Conservation (phyloP, 2,113 vertebrate species). For the Isichthys henryi region DNA sequence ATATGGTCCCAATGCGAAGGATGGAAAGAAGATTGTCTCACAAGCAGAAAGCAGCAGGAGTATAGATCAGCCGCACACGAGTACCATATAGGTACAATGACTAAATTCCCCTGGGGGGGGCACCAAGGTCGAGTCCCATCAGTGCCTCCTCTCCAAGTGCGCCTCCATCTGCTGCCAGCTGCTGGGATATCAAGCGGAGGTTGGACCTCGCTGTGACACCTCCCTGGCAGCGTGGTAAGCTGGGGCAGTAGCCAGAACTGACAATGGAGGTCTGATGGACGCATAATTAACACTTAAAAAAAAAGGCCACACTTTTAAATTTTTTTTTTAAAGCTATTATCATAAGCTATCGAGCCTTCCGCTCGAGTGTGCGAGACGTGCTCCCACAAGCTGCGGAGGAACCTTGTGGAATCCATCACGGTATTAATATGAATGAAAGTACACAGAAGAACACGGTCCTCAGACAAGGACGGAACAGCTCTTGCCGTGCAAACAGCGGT, state of each 20-base stretch:
- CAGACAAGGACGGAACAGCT: not conserved
- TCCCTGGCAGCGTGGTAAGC: conserved; percentile 25
- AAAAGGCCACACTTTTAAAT: not conserved
- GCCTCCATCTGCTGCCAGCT: conserved; percentile 51
- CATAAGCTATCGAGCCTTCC: not conserved
- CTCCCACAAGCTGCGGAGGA: not conserved
- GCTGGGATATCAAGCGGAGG: conserved; percentile 34
- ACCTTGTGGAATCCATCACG: not conserved
- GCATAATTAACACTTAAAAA: conserved; percentile 18
- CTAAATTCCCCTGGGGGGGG: not conserved
- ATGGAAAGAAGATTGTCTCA: conserved; percentile 26
- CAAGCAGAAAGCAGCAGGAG: not conserved
- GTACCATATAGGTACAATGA: not conserved
- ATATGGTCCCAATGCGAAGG: not conserved
- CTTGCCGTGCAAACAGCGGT: not conserved
- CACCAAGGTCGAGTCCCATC: conserved; percentile 44
- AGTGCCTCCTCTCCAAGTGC: conserved; percentile 24
- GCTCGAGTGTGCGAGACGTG: not conserved
- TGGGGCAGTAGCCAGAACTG: conserved; percentile 14
- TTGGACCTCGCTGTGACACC: conserved; percentile 34
- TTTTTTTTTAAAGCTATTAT: not conserved
- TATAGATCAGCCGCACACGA: not conserved
- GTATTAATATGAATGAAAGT: not conserved
- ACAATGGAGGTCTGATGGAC: conserved; percentile 31
- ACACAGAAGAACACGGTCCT: not conserved